These are phyloP conservation scores for Platysternon megacephalum DNA, from an alignment of 2,113 vertebrate species.

Conservation along the genomic window DNA sequence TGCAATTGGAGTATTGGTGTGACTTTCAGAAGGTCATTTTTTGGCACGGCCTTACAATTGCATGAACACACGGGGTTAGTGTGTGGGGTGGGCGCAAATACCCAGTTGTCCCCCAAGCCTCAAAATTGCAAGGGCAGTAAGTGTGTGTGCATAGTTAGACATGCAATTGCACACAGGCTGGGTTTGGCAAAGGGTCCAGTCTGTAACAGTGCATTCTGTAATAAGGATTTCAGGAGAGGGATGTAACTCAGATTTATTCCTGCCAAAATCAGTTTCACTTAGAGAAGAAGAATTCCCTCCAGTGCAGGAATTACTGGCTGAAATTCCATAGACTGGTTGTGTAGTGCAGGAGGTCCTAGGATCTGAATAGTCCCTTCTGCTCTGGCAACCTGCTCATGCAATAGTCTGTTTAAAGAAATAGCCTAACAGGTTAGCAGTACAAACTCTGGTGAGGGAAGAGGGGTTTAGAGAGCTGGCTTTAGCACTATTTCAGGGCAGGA, in stretches of 20 bases:
- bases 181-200: not conserved
- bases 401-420: not conserved
- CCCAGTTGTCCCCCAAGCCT: not conserved
- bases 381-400: not conserved
- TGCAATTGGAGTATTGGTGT: not conserved
- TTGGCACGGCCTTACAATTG: not conserved
- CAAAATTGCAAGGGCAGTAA: not conserved
- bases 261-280: not conserved
- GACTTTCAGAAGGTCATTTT: not conserved
- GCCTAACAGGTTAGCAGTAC: rapidly evolving
- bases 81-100: not conserved
- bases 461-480: not conserved
- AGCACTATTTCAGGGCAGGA: too few relatives aligned
- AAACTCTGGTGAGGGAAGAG: not conserved
- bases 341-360: not conserved
- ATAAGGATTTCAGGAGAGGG: not conserved
- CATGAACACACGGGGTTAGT: not conserved
- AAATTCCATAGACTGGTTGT: not conserved
- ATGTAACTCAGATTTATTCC: not conserved
- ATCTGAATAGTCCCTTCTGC: not conserved
- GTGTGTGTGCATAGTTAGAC: too few relatives aligned
- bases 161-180: too few relatives aligned
- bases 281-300: not conserved
- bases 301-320: not conserved
- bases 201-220: not conserved